phyloP scores from a whole-genome alignment of 23 tunicate species.

The Oikopleura dioica region DNA sequence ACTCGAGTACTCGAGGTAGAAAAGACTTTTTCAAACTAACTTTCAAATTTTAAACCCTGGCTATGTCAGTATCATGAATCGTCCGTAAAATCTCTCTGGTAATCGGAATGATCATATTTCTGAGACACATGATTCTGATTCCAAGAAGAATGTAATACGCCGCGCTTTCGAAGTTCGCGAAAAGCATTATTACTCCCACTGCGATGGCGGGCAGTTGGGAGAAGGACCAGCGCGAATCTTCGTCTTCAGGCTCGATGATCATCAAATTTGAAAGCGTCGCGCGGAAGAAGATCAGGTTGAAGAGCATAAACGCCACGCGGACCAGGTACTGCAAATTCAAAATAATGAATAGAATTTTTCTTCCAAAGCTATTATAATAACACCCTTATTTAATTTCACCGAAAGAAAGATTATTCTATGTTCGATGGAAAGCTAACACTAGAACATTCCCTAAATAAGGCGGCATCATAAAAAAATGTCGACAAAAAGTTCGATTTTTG shows the following conservation, averaged over 20 bases:
- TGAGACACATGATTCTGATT: not conserved
- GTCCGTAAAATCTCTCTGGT: no score
- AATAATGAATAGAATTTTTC: not conserved
- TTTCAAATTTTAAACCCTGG: no score
- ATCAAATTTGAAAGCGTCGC: not conserved
- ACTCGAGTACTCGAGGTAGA: no score
- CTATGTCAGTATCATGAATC: no score
- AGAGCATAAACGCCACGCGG: not conserved
- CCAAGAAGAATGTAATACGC: not conserved
- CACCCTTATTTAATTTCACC: not conserved
- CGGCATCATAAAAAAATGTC: no score
- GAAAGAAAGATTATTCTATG: no score
- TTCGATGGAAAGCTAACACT: no score
- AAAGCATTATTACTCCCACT: not conserved
- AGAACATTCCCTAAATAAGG: no score
- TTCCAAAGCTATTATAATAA: no score
- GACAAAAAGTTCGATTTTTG: no score
- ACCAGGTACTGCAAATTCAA: not conserved
- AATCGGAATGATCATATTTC: not conserved
- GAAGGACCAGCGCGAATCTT: not conserved
- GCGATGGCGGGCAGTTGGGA: not conserved
- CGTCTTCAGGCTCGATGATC: not conserved
- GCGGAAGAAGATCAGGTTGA: not conserved
- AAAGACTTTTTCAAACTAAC: no score
- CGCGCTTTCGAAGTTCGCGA: not conserved